phyloP scores from a whole-genome alignment of 2,113 vertebrate species.

The Camelus bactrianus region DNA sequence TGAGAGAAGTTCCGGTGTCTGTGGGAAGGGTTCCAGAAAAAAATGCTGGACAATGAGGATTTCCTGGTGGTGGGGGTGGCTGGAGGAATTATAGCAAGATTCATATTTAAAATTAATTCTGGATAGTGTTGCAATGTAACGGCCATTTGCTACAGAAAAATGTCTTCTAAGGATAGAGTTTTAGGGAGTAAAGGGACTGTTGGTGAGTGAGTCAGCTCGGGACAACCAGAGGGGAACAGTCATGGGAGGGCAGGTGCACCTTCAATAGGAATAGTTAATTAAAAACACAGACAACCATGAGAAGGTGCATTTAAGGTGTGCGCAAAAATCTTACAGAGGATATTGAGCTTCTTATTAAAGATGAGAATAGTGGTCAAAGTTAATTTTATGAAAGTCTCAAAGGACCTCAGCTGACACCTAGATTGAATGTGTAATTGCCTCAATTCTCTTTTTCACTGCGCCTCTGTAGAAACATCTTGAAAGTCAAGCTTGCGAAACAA shows the following conservation, averaged over 20 bases:
- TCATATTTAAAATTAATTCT: not conserved
- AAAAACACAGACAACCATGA: slow-evolving; percentile 52
- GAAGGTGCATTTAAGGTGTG: slow-evolving; percentile 12
- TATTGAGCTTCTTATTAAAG: slow-evolving; percentile 66
- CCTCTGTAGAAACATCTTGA: slow-evolving; percentile 60
- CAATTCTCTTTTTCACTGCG: slow-evolving; percentile 12
- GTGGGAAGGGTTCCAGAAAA: not conserved
- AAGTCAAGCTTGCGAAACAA: slow-evolving; percentile 42
- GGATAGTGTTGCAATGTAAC: not conserved
- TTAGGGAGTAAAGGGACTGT: not conserved
- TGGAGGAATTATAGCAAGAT: not conserved
- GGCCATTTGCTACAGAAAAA: not conserved
- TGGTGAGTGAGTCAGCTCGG: not conserved
- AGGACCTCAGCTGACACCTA: slow-evolving; percentile 40
- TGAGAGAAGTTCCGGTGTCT: not conserved
- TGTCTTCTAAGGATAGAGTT: not conserved
- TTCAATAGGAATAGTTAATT: slow-evolving; percentile 52
- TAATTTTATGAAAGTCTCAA: slow-evolving; percentile 70
- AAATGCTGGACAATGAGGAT: not conserved
- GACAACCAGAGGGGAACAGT: not conserved
- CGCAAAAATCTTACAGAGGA: slow-evolving; percentile 16
- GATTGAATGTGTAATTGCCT: slow-evolving; percentile 62
- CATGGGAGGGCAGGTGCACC: not conserved
- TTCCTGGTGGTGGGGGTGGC: not conserved
- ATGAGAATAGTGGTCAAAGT: slow-evolving; percentile 25